Evolutionary conservation across 2,888 invertebrate species (phyloP).

Genomic region (Venustoraphidia nigricollis): DNA sequence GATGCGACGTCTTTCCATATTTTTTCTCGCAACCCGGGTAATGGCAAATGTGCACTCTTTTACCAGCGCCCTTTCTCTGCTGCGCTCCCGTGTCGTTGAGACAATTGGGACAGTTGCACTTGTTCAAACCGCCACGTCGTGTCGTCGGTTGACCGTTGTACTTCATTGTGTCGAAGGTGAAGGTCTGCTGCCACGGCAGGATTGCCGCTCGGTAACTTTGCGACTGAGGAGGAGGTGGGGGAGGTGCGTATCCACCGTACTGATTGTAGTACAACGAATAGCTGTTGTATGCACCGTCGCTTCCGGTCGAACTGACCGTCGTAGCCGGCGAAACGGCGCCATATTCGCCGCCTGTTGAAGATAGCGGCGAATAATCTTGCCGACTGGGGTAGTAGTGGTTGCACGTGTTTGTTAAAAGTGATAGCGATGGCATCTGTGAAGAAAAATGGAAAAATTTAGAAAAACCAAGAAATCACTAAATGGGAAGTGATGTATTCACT

Average conservation of each 20-base stretch:
- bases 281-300: conserved; percentile 20
- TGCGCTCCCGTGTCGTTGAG: conserved; percentile 60
- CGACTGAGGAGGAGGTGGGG: conserved; percentile 22
- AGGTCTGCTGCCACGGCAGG: conserved; percentile 22
- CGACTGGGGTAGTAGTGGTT: conserved; percentile 21
- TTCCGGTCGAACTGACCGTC: conserved; percentile 24
- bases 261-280: conserved; percentile 25
- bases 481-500: background rate
- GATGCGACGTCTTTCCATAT: conserved; percentile 87
- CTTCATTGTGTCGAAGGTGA: conserved; percentile 28
- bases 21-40: conserved; percentile 75
- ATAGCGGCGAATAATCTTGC: conserved; percentile 12
- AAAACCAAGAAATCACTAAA: background rate
- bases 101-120: conserved; percentile 70
- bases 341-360: background rate
- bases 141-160: conserved; percentile 34
- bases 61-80: conserved; percentile 63
- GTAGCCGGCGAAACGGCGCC: conserved; percentile 14
- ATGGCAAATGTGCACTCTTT: conserved; percentile 74
- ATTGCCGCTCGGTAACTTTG: conserved; percentile 26
- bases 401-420: conserved; percentile 24
- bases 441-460: conserved; percentile 3
- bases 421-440: conserved; percentile 25
- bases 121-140: conserved; percentile 29
- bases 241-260: background rate